Evolutionary conservation across 2,797 vertebrate genomes (phyloP).

Genomic region (Phrynocephalus vlangalii): DNA sequence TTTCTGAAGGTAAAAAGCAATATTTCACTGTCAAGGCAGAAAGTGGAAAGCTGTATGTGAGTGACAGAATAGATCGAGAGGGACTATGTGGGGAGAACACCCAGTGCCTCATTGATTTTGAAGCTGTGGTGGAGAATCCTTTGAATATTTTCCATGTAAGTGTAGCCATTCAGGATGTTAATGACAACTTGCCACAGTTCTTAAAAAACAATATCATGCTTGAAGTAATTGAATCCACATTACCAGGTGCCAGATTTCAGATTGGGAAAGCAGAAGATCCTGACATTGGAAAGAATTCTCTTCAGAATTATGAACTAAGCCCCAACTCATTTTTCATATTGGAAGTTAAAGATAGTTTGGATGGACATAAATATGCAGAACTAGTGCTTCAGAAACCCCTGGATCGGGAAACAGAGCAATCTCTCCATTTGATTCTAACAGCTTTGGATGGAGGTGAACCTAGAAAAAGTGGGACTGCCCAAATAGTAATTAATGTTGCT

Average conservation of each 20-base stretch:
- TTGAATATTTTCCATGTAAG: slow-evolving; percentile 64
- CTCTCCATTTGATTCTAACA: slow-evolving; percentile 44
- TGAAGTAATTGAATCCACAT: slow-evolving; percentile 52
- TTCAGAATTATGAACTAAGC: slow-evolving; percentile 63
- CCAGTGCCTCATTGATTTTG: slow-evolving; percentile 64
- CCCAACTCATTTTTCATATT: slow-evolving; percentile 56
- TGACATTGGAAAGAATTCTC: slow-evolving; percentile 66
- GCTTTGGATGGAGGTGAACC: slow-evolving; percentile 65
- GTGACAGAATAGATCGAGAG: slow-evolving; percentile 73
- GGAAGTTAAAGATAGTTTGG: slow-evolving; percentile 20
- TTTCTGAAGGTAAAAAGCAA: slow-evolving; percentile 60
- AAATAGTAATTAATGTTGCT: slow-evolving; percentile 57
- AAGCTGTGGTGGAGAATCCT: slow-evolving; percentile 72
- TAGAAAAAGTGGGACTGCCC: slow-evolving; percentile 52
- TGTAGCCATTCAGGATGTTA: slow-evolving; percentile 78
- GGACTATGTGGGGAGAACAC: slow-evolving; percentile 52
- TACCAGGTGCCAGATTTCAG: slow-evolving; percentile 53
- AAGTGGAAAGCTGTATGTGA: slow-evolving; percentile 67
- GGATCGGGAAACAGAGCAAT: slow-evolving; percentile 55
- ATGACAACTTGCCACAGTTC: slow-evolving; percentile 76
- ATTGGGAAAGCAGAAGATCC: slow-evolving; percentile 70
- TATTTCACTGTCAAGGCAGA: slow-evolving; percentile 70
- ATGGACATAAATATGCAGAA: slow-evolving; percentile 53
- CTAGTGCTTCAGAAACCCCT: slow-evolving; percentile 60
- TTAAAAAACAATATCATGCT: background rate